These are phyloP conservation scores for Gadus macrocephalus DNA, from an alignment of 2,113 vertebrate genomes.

Conservation along the genomic window DNA sequence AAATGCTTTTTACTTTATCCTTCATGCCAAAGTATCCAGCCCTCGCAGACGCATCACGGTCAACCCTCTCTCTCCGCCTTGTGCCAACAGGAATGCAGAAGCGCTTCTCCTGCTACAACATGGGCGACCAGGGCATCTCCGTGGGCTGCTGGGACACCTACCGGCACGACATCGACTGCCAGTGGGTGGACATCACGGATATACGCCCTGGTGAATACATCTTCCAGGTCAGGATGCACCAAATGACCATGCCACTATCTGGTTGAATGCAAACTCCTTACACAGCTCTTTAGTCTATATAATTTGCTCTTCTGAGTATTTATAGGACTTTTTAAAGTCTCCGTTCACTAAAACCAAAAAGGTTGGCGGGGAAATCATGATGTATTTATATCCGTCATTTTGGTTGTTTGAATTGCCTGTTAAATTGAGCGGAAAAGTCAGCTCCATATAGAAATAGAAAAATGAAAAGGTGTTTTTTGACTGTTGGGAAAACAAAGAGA, in stretches of 20 bases:
- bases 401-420: slow-evolving; percentile 15
- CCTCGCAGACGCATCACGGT: too few relatives aligned
- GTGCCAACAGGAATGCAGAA: slow-evolving; percentile 77
- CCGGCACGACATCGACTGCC: slow-evolving; percentile 97
- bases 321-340: too few relatives aligned
- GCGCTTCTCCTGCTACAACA: slow-evolving; percentile 90
- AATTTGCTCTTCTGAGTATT: too few relatives aligned
- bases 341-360: too few relatives aligned
- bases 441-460: neutral
- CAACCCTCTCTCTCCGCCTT: neutral
- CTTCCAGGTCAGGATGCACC: slow-evolving; percentile 81
- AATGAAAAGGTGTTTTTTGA: slow-evolving; percentile 32
- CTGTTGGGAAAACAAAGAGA: slow-evolving; percentile 43
- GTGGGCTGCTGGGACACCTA: slow-evolving; percentile 98
- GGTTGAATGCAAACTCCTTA: neutral
- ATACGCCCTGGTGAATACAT: slow-evolving; percentile 88
- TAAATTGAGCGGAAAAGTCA: slow-evolving; percentile 6
- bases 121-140: slow-evolving; percentile 93
- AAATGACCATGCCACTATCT: too few relatives aligned
- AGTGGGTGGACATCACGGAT: slow-evolving; percentile 95
- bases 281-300: neutral
- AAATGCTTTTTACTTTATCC: too few relatives aligned
- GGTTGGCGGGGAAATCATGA: too few relatives aligned
- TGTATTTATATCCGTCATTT: neutral
- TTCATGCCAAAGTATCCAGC: too few relatives aligned